phyloP scores from a whole-genome alignment of 2,113 vertebrate genomes.

The Lophotis ruficrista region DNA sequence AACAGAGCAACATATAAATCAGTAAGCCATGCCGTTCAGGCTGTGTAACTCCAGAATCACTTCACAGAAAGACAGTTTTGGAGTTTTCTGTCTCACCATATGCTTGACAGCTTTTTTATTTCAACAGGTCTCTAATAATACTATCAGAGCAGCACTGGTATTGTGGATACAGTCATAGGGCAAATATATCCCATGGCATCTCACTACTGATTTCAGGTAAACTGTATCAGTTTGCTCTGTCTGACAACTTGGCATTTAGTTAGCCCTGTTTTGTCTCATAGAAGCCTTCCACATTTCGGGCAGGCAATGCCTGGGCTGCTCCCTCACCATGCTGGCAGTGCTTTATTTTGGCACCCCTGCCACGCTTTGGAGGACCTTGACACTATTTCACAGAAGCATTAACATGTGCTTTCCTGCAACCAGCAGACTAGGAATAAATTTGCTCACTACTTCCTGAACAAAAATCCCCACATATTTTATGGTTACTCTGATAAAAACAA shows the following conservation, averaged over 20 bases:
- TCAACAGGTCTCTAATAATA: background rate
- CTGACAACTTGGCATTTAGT: background rate
- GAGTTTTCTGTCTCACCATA: background rate
- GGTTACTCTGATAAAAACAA: background rate
- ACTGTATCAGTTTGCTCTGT: background rate
- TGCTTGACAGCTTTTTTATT: background rate
- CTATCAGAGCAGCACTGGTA: background rate
- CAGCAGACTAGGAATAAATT: background rate
- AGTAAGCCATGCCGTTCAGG: background rate
- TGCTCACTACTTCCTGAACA: background rate
- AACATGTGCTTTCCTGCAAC: background rate
- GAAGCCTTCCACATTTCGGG: background rate
- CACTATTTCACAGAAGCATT: background rate
- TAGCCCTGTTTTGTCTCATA: background rate
- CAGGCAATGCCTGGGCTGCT: background rate
- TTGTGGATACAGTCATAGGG: background rate
- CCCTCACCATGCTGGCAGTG: background rate
- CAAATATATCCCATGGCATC: background rate
- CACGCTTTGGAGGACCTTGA: background rate
- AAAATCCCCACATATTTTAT: background rate
- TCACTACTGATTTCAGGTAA: background rate
- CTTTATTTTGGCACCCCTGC: background rate
- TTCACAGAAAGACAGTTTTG: background rate
- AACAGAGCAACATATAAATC: background rate
- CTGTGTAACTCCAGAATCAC: background rate